Conservation (phyloP, 1,140 invertebrate genomes). For the Amyelois transitella region DNA sequence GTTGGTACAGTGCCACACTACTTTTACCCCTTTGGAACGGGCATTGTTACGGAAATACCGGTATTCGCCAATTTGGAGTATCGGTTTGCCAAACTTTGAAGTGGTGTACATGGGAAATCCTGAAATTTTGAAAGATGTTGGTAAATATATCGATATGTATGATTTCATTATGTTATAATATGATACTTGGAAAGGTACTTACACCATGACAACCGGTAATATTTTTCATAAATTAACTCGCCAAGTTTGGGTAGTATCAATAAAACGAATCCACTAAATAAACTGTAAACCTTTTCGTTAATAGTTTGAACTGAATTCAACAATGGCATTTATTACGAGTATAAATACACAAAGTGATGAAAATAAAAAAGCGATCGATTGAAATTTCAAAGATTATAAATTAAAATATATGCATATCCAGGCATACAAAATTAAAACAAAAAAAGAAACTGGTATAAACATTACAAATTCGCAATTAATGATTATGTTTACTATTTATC, state of each 20-base stretch:
- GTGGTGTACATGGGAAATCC: slow-evolving; percentile 8
- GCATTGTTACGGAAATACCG: slow-evolving; percentile 27
- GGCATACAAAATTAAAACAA: neutral
- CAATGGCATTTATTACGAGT: too few relatives aligned
- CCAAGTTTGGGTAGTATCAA: neutral
- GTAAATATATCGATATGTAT: neutral
- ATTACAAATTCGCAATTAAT: neutral
- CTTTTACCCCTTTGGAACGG: slow-evolving; percentile 26
- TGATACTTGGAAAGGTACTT: neutral
- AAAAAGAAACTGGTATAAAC: neutral
- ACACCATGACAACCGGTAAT: neutral
- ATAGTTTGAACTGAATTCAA: too few relatives aligned
- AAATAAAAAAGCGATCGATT: too few relatives aligned
- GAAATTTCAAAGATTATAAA: too few relatives aligned
- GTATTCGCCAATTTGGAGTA: slow-evolving; percentile 26
- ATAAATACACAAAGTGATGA: too few relatives aligned
- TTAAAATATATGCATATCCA: neutral
- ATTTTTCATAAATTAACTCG: neutral
- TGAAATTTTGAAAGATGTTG: neutral
- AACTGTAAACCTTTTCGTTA: neutral
- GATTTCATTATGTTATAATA: neutral
- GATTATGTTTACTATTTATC: neutral
- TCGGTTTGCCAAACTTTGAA: slow-evolving; percentile 29
- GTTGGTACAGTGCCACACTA: slow-evolving; percentile 11
- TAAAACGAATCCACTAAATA: neutral